These are phyloP conservation scores for Ellobius talpinus DNA, from an alignment of 2,113 vertebrate species.

Conservation along the genomic window DNA sequence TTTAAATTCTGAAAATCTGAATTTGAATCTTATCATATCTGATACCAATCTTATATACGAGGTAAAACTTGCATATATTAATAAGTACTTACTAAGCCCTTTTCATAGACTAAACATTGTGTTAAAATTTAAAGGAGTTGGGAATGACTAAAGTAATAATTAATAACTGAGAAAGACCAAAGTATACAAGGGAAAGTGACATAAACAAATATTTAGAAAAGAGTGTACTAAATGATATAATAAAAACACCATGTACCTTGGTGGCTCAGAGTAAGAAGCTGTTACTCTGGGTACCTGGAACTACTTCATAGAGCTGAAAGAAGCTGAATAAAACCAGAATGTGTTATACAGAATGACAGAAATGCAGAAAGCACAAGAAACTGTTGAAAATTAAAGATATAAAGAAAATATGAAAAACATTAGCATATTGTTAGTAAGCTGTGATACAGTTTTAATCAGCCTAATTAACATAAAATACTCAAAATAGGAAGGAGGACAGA, in stretches of 20 bases:
- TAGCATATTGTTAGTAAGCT: constrained; percentile 38
- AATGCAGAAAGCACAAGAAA: constrained; percentile 43
- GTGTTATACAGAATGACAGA: not conserved
- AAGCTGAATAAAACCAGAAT: not conserved
- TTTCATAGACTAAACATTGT: constrained; percentile 39
- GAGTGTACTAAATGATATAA: constrained; percentile 34
- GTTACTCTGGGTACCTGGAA: not conserved
- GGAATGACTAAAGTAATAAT: not conserved
- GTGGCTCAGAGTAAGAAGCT: constrained; percentile 13
- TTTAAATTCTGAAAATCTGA: constrained; percentile 7
- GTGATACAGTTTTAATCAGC: constrained; percentile 29
- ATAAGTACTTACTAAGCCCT: constrained; percentile 26
- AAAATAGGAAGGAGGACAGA: not conserved
- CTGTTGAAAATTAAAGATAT: constrained; percentile 26
- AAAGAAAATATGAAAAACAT: constrained; percentile 34
- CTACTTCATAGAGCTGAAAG: not conserved
- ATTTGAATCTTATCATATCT: constrained; percentile 8
- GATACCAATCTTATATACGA: constrained; percentile 45
- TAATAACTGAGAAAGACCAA: not conserved
- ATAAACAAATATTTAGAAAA: constrained; percentile 48
- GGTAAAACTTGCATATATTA: constrained; percentile 10
- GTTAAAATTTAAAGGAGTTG: constrained; percentile 19
- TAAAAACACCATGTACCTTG: constrained; percentile 9
- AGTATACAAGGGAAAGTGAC: not conserved
- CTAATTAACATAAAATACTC: not conserved